A percentile compares a stretch with the other conserved stretches of the same genome.
Evolutionary conservation across 2,888 invertebrate species (phyloP).

Genomic region (Dermolepida albohirtum): DNA sequence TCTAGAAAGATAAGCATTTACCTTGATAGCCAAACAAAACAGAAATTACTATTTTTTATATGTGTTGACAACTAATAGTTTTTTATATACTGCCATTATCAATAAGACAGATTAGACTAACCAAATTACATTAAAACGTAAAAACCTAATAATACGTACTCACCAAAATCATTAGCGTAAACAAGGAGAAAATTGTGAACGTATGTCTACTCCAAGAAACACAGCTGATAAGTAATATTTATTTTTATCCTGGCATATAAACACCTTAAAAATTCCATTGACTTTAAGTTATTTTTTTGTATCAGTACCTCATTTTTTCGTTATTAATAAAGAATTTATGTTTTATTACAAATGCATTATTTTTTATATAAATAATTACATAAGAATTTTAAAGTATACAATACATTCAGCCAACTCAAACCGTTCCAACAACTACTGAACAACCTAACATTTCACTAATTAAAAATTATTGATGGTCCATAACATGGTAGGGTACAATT

Average conservation of each 20-base stretch:
- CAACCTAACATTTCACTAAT: too few relatives aligned
- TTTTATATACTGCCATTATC: conserved; percentile 32
- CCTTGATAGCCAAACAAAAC: conserved; percentile 1
- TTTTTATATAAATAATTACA: background rate
- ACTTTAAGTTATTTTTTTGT: background rate
- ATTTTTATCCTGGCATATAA: background rate
- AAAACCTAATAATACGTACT: background rate
- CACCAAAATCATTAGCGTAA: conserved; percentile 3
- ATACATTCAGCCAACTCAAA: too few relatives aligned
- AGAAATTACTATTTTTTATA: conserved; percentile 33
- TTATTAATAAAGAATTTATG: background rate
- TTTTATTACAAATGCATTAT: background rate
- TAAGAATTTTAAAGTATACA: background rate
- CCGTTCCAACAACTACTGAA: too few relatives aligned
- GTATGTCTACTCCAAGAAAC: background rate
- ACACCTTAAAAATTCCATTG: background rate
- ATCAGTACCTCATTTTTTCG: background rate
- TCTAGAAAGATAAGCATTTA: conserved; percentile 24
- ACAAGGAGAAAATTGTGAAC: conserved; percentile 2
- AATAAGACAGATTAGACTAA: too few relatives aligned
- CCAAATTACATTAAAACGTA: too few relatives aligned
- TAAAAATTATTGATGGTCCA: too few relatives aligned
- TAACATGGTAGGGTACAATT: too few relatives aligned
- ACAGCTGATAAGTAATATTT: conserved; percentile 8
- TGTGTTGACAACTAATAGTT: conserved; percentile 30